These are phyloP conservation scores for Hedya salicella DNA, from an alignment of 2,888 invertebrate species.

Conservation along the genomic window DNA sequence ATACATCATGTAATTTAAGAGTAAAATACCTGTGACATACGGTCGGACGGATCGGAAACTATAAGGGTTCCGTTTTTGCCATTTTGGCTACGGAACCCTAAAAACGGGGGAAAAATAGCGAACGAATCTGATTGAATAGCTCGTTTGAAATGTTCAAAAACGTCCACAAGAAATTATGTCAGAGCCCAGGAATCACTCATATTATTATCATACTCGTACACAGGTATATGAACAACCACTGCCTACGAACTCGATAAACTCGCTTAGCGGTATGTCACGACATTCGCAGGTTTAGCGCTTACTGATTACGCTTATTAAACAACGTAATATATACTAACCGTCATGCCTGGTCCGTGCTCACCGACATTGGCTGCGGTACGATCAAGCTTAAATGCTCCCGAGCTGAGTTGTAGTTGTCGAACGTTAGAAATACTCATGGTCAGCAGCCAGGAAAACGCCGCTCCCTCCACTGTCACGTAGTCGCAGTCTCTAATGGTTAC, in stretches of 20 bases:
- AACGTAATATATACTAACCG: conserved; percentile 75
- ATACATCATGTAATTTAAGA: too few species aligned
- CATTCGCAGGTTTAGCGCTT: conserved; percentile 13
- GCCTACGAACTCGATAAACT: conserved; percentile 12
- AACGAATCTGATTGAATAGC: too few species aligned
- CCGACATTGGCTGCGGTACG: conserved; percentile 84
- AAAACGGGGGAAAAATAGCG: too few species aligned
- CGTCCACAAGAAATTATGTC: too few species aligned
- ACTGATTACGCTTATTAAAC: conserved; percentile 6
- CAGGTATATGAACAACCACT: neutral
- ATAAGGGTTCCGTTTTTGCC: too few species aligned
- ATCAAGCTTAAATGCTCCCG: conserved; percentile 87
- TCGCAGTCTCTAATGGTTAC: conserved; percentile 85
- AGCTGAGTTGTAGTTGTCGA: conserved; percentile 80
- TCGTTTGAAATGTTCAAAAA: too few species aligned
- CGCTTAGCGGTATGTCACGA: conserved; percentile 20
- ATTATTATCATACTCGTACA: neutral
- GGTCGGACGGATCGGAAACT: too few species aligned
- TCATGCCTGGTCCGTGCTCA: conserved; percentile 87
- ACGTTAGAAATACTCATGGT: conserved; percentile 86
- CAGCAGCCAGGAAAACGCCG: conserved; percentile 88
- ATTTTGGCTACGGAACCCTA: too few species aligned
- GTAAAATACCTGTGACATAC: too few species aligned
- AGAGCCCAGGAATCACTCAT: too few species aligned
- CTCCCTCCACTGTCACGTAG: conserved; percentile 85